Evolutionary conservation across 2,797 vertebrate species (phyloP), one percentile per base, ranked within the genome.

Genomic region (Dendrocincla fuliginosa): DNA sequence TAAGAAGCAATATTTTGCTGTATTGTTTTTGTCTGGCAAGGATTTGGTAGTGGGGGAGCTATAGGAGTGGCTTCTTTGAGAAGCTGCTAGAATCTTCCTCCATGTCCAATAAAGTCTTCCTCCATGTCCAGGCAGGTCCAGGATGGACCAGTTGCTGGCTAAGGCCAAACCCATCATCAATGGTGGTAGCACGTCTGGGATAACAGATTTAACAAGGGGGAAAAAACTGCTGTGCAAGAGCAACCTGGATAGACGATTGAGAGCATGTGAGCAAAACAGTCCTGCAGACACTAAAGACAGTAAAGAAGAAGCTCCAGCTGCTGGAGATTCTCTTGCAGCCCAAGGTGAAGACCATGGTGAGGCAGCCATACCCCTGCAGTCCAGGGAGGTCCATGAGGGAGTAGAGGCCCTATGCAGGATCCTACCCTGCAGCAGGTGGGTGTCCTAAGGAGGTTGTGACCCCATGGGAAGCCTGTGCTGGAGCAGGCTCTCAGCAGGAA

Each of bases 371-470:
- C 15, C 9, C 39, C 50, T 28, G 39, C 39, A 53, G 33, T 6
- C 10, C 16, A 8, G 15, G 30, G 22, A 32, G 30, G 15, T 32
- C 14, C 17, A 15, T 1, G 0, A 11, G 10, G 20, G 17, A 44
- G 16, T 24, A 49, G 17, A 44, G 15, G 25, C 50, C 35, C 20
- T 28, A 33, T 18, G 16, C 6, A 52, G 18, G 25, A 64, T 7
- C 25, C 18, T 18, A 41, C 0, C 0, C 4, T 39, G 3, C 11
- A 22, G 32, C 16, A 64, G 9, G 39, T 9, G 49, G 27, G n/a
- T 17, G 18, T 11, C 28, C 27, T 27, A n/a, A 70, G 39, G 25
- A 76, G 25, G 6, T 8, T 56, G 28, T 44, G 49, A 74, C 4
- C 12, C 10, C 6, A 2, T 30, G 27, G 12, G 56, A 75, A 63